Percentiles rank a stretch among this genome's conserved stretches.
phyloP scores from a whole-genome alignment of 1,140 invertebrate species.

The Periplaneta americana region DNA sequence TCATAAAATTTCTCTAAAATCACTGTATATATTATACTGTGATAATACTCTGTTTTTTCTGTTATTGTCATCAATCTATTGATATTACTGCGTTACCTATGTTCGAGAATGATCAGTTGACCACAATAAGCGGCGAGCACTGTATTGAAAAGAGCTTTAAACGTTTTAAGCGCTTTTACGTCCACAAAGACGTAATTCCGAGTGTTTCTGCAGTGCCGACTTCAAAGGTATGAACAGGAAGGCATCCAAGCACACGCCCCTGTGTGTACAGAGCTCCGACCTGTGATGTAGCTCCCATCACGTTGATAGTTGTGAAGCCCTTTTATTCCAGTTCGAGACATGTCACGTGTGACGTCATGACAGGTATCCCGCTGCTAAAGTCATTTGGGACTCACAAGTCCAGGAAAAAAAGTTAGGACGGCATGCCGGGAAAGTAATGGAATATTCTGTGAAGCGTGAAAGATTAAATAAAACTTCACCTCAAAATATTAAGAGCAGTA shows the following conservation, averaged over 20 bases:
- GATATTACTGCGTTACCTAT: too few relatives aligned
- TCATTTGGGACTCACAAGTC: background rate
- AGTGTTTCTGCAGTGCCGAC: too few relatives aligned
- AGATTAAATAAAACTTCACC: slow-evolving; percentile 4
- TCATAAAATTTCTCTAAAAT: too few relatives aligned
- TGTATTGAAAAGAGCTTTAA: too few relatives aligned
- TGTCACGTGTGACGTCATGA: background rate
- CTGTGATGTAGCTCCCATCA: background rate
- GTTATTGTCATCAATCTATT: too few relatives aligned
- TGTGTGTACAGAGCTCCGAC: background rate
- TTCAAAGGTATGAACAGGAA: too few relatives aligned
- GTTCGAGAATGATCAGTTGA: too few relatives aligned
- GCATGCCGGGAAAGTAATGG: background rate
- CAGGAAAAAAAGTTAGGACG: background rate
- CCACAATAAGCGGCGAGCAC: too few relatives aligned
- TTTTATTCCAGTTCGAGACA: background rate
- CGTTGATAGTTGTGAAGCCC: background rate
- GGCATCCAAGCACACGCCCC: background rate
- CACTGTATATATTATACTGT: too few relatives aligned
- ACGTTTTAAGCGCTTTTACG: too few relatives aligned
- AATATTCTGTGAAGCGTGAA: slow-evolving; percentile 4
- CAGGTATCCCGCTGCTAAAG: background rate
- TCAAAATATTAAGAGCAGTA: background rate
- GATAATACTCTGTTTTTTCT: too few relatives aligned
- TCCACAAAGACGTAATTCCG: too few relatives aligned